Conservation (phyloP, 2,797 vertebrate genomes). For the Loriculus beryllinus region DNA sequence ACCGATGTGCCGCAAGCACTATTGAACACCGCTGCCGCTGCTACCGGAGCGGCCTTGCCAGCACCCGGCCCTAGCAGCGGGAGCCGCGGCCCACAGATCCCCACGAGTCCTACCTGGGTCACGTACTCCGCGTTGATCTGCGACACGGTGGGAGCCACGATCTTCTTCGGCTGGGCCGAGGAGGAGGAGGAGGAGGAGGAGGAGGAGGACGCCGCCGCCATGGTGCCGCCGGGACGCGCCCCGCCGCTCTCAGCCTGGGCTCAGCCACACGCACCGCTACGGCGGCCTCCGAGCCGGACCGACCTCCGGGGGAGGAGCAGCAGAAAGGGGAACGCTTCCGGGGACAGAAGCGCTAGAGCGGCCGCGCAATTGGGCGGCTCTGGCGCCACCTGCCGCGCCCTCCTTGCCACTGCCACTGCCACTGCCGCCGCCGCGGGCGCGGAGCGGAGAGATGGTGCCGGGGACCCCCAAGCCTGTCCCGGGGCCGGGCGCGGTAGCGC, state of each 20-base stretch:
- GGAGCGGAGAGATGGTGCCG: too few species aligned
- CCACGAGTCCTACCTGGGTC: constrained; percentile 84
- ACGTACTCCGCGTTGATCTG: constrained; percentile 98
- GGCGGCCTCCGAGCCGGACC: not conserved
- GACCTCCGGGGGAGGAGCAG: not conserved
- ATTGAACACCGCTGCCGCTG: rapidly evolving
- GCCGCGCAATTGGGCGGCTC: not conserved
- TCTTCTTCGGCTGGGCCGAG: constrained; percentile 80
- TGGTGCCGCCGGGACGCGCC: not conserved
- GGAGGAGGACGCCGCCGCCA: not conserved
- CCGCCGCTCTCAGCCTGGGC: not conserved
- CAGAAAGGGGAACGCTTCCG: not conserved
- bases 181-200: not conserved
- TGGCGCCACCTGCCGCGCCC: not conserved
- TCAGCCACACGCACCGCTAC: rapidly evolving
- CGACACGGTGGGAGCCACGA: constrained; percentile 91
- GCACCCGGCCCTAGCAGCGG: not conserved
- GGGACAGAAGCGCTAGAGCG: not conserved
- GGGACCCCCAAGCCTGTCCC: rapidly evolving
- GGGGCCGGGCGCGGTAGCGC: not conserved
- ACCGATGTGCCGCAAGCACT: rapidly evolving
- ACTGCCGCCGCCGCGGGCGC: not conserved
- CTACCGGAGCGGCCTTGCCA: rapidly evolving
- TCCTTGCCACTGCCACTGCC: not conserved
- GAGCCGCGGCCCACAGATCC: not conserved